Evolutionary conservation across 2,113 vertebrate species (phyloP).

Genomic region (cat (Felis catus)): F.catus_Fca126_mat1.0 CM031413.1:96136001-96136500

Average conservation of each 20-base stretch:
- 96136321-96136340: background rate
- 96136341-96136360: background rate
- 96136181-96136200: background rate
- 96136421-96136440: background rate
- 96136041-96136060: background rate
- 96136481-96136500: background rate
- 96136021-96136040: background rate
- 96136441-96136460: conserved; percentile 30
- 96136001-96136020: background rate
- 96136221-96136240: background rate
- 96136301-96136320: background rate
- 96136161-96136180: background rate
- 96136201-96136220: background rate
- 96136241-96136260: background rate
- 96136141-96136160: background rate
- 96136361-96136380: background rate
- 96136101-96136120: background rate
- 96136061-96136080: background rate
- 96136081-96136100: no score
- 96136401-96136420: background rate
- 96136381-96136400: background rate
- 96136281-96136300: background rate
- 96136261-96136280: background rate
- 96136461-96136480: conserved; percentile 10
- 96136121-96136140: background rate